Evolutionary conservation across 2,113 vertebrate genomes (phyloP), one percentile per base, ranked within the genome.

Genomic region (Nibea albiflora): DNA sequence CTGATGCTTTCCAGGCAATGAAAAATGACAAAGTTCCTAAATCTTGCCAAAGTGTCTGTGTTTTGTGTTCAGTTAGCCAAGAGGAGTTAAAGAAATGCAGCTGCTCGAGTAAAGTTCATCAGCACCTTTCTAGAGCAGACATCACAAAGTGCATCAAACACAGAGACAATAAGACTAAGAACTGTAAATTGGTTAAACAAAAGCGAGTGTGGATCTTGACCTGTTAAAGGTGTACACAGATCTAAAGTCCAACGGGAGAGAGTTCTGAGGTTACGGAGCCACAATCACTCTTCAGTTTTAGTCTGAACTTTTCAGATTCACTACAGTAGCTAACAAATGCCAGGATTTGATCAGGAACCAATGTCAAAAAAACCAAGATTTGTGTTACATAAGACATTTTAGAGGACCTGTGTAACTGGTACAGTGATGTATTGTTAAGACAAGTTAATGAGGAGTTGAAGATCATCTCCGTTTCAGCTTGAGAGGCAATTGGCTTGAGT

Each of bases 81-180:
- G 52, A 60, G 50, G 57, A 4, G 5, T 22, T 28, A 56, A 54
- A 52, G 47, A 74, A 76, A 56, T 56, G n/a, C 80, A 72, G 54
- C 53, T 62, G 78, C 24, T 71, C 58, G 53, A 22, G 19, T 56
- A 8, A 65, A 53, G 44, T 46, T 57, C 46, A 68, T 57, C 19
- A 76, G 39, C 67, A 14, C 24, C 24, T 62, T 47, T 47, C 24
- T 11, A 6, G 68, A 54, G 14, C 35, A 53, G 44, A 44, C 35
- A 46, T 50, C 20, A 57, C 50, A 52, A 42, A 64, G 49, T 61
- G 46, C 19, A 31, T 67, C 11, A 26, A 22, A 70, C 14, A 22
- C 42, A 65, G 44, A 71, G 53, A 39, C 42, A 60, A 72, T 61
- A 2, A 49, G 63, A 61, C 16, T 6, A 28, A 73, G 12, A 47